Base-by-base conservation (phyloP, 2,113 vertebrate genomes). In the Vulpes ferrilata region DNA sequence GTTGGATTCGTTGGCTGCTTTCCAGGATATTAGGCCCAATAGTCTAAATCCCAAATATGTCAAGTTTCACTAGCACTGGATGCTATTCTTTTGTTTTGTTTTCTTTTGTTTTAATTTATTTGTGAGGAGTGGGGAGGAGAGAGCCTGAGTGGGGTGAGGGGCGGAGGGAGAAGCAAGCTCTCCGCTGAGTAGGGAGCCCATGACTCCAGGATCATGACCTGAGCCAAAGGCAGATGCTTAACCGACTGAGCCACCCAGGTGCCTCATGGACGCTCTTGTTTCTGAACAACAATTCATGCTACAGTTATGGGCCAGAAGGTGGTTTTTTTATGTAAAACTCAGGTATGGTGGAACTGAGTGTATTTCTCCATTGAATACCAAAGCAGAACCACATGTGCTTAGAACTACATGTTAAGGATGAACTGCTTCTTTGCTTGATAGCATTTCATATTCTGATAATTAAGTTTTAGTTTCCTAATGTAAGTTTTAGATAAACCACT, bases 1-100 rank as follows among this genome's bases (percentile, higher is more conserved):
- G 83, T 73, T 90, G 74, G 93, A 57, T 88, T 97, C 59, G 38
- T 67, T 89, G 67, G 5, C 23, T 60, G 90, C 71, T 90, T 98
- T 88, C 67, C 16, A 94, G n/a, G 84, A 51, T 43, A 16, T 60
- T 87, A 67, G 55, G 32, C 12, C 79, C 32, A 67, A 32, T 78
- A 83, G 17, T 53, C 35, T 94, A 83, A 98, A 90, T 92, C 92
- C 23, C 55, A 64, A 43, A 23, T 93, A 48, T 27, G 55, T 88
- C 64, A 0, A 32, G 2, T 96, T 87, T 97, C 25, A 27, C 87
- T 94, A 95, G 35, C 32, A 53, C 6, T 1, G 80, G 71, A 96
- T 23, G 27, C 83, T 62, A 7, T 43, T 43, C 43, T 43, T 43
- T 6, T 43, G 43, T 7, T 43, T 43, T 43, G 43, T 43, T 43